Conservation (phyloP, 2,113 vertebrate species). For the Archocentrus centrarchus region DNA sequence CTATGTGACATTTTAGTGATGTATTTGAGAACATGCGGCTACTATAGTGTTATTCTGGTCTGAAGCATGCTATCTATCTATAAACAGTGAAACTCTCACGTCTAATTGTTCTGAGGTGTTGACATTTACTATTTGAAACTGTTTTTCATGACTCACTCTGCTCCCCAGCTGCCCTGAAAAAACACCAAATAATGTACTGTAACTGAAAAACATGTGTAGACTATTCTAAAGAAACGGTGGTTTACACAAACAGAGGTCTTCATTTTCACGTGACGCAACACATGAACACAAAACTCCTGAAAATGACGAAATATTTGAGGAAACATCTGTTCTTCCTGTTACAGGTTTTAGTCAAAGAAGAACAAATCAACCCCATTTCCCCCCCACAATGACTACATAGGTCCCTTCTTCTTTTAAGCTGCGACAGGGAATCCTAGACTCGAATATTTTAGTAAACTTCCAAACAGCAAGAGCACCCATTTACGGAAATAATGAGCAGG, state of each 20-base stretch:
- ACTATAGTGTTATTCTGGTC: not conserved
- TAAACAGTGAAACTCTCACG: not conserved
- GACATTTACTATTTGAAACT: not conserved
- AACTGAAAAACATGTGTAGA: not conserved
- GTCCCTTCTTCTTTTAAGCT: not conserved
- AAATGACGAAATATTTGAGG: not conserved
- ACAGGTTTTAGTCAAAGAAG: not conserved
- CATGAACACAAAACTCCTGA: not conserved
- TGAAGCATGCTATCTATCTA: not conserved
- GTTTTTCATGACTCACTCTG: not conserved
- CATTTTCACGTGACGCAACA: not conserved
- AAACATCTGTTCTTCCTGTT: not conserved
- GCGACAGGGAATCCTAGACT: no score
- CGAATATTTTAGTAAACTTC: not conserved
- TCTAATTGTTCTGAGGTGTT: not conserved
- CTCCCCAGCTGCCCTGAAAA: not conserved
- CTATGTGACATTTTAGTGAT: not conserved
- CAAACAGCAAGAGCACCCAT: accelerated
- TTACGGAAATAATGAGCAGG: not conserved
- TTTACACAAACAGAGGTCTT: not conserved
- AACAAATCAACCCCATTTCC: not conserved
- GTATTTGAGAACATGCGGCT: not conserved
- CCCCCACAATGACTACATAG: not conserved
- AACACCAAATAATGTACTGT: no score
- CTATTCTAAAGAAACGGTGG: not conserved